A percentile compares a stretch with the other conserved stretches of the same genome.
phyloP scores from a whole-genome alignment of 2,113 vertebrate genomes.

The Actenoides lindsayi region DNA sequence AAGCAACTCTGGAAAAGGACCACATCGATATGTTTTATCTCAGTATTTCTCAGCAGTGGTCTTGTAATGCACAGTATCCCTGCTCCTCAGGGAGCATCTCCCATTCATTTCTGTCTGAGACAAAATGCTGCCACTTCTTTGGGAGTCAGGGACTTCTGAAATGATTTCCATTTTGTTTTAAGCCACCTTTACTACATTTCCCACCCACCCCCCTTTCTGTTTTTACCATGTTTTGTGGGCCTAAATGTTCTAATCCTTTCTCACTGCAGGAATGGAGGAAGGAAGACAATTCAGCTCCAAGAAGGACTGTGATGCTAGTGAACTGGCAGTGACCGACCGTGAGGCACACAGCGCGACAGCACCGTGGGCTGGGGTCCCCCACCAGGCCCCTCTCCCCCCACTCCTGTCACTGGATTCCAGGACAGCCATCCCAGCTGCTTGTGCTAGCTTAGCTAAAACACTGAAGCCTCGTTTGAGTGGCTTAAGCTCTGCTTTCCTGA shows the following conservation, averaged over 20 bases:
- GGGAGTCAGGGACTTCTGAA: not conserved
- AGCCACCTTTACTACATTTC: not conserved
- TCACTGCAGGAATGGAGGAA: conserved; percentile 49
- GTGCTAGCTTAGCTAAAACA: not conserved
- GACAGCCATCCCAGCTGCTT: not conserved
- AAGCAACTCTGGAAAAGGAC: not conserved
- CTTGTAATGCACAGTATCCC: not conserved
- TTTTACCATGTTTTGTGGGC: not conserved
- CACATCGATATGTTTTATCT: not conserved
- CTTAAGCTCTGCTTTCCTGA: not conserved
- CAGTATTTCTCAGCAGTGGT: not conserved
- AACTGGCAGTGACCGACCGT: not conserved
- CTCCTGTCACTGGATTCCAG: not conserved
- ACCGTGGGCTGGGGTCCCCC: too few species aligned
- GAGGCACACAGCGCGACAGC: not conserved
- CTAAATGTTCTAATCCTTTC: conserved; percentile 50
- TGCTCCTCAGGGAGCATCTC: not conserved
- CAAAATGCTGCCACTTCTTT: not conserved
- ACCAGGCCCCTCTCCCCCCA: not conserved
- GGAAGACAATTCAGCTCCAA: not conserved
- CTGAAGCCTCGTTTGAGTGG: too few species aligned
- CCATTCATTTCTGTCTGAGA: not conserved
- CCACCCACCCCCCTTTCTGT: not conserved
- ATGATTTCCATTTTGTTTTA: not conserved
- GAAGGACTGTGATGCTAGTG: not conserved